A percentile compares a stretch with the other conserved stretches of the same genome.
Evolutionary conservation across 2,888 invertebrate genomes (phyloP).

Genomic region (Molanna angustata): DNA sequence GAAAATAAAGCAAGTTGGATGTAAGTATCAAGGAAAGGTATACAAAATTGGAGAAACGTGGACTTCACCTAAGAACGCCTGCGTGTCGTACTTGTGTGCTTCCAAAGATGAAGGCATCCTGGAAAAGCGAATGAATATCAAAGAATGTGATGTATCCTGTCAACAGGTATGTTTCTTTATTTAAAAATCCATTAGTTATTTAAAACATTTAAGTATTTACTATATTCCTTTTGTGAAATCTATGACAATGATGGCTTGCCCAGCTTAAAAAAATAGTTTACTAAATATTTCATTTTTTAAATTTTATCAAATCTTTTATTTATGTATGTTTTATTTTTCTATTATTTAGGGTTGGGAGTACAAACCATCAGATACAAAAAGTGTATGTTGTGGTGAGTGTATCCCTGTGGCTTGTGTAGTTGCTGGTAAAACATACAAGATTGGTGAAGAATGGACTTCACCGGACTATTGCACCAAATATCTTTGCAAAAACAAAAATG

Average conservation of each 20-base stretch:
- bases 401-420: slow-evolving; percentile 59
- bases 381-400: slow-evolving; percentile 66
- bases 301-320: too few relatives aligned
- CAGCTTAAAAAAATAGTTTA: too few relatives aligned
- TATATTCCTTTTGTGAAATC: too few relatives aligned
- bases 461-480: slow-evolving; percentile 61
- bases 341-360: slow-evolving; percentile 61
- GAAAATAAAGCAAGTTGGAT: slow-evolving; percentile 51
- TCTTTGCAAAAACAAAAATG: slow-evolving; percentile 56
- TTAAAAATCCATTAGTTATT: background rate
- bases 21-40: slow-evolving; percentile 50
- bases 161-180: slow-evolving; percentile 39
- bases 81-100: slow-evolving; percentile 55
- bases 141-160: slow-evolving; percentile 52
- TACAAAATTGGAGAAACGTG: slow-evolving; percentile 42
- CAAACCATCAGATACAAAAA: slow-evolving; percentile 42
- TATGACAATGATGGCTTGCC: background rate
- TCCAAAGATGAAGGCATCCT: slow-evolving; percentile 48
- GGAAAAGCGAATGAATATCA: slow-evolving; percentile 52
- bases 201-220: too few relatives aligned
- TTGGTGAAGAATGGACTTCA: slow-evolving; percentile 60
- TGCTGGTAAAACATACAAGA: slow-evolving; percentile 45
- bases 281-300: too few relatives aligned
- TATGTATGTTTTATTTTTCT: background rate
- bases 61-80: slow-evolving; percentile 54